These are phyloP conservation scores for Acrocera orbiculus DNA, from an alignment of 2,888 invertebrate genomes.

Conservation along the genomic window DNA sequence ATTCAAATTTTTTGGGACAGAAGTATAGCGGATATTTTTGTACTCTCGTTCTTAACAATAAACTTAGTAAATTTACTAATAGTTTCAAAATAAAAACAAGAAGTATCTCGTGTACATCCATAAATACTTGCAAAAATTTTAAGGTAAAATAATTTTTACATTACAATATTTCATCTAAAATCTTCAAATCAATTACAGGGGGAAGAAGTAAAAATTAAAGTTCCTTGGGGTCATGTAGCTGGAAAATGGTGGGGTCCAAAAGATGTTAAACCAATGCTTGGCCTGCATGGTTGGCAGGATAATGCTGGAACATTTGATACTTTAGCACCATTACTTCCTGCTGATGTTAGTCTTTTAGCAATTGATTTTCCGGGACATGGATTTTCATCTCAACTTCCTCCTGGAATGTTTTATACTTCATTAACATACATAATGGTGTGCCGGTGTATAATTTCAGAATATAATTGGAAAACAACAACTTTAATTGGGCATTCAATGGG, in stretches of 20 bases:
- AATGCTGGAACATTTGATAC: slow-evolving; percentile 61
- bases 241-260: slow-evolving; percentile 54
- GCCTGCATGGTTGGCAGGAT: slow-evolving; percentile 64
- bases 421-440: slow-evolving; percentile 34
- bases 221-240: slow-evolving; percentile 50
- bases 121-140: too few relatives aligned
- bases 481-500: slow-evolving; percentile 54
- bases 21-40: too few relatives aligned
- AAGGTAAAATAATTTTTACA: too few relatives aligned
- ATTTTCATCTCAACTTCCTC: slow-evolving; percentile 45
- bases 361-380: slow-evolving; percentile 59
- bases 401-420: slow-evolving; percentile 34
- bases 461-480: slow-evolving; percentile 50
- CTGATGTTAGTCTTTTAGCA: slow-evolving; percentile 37
- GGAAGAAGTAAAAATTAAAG: slow-evolving; percentile 48
- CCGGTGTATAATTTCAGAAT: slow-evolving; percentile 41
- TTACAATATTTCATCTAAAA: too few relatives aligned
- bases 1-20: too few relatives aligned
- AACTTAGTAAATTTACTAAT: too few relatives aligned
- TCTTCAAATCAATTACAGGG: too few relatives aligned
- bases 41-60: too few relatives aligned
- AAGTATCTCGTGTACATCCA: too few relatives aligned
- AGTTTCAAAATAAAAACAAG: too few relatives aligned
- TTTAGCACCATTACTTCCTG: slow-evolving; percentile 40
- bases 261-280: slow-evolving; percentile 43